Conservation (phyloP, 1,140 invertebrate species). For the Platorchestia sp. region DNA sequence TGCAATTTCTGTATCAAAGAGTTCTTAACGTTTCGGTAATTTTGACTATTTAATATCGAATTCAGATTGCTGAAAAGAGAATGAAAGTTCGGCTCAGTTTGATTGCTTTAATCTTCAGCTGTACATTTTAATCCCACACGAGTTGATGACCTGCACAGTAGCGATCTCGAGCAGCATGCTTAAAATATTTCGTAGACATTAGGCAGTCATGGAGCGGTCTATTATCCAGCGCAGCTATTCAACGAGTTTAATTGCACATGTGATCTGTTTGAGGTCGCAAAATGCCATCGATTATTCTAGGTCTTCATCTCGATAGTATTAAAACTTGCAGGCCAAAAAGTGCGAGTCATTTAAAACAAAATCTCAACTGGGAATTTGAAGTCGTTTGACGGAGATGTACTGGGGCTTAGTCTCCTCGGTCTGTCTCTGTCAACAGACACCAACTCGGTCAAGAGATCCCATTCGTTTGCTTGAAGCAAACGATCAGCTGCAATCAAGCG, state of each 20-base stretch:
- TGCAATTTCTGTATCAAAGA: neutral
- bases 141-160: neutral
- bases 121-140: neutral
- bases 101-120: neutral
- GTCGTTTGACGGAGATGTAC: neutral
- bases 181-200: neutral
- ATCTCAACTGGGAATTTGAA: neutral
- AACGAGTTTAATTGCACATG: neutral
- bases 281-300: neutral
- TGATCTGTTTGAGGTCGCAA: neutral
- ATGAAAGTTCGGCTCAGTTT: neutral
- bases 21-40: neutral
- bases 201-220: neutral
- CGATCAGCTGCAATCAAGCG: neutral
- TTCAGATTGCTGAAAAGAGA: neutral
- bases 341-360: neutral
- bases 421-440: neutral
- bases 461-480: conserved; percentile 1
- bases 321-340: neutral
- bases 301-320: neutral
- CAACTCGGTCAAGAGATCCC: neutral
- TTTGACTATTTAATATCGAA: neutral
- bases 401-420: neutral
- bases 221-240: neutral
- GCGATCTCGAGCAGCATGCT: neutral